Evolutionary conservation across 2,113 vertebrate species (phyloP), one percentile per base, ranked within the genome.

Genomic region (Eudyptes chrysolophus): DNA sequence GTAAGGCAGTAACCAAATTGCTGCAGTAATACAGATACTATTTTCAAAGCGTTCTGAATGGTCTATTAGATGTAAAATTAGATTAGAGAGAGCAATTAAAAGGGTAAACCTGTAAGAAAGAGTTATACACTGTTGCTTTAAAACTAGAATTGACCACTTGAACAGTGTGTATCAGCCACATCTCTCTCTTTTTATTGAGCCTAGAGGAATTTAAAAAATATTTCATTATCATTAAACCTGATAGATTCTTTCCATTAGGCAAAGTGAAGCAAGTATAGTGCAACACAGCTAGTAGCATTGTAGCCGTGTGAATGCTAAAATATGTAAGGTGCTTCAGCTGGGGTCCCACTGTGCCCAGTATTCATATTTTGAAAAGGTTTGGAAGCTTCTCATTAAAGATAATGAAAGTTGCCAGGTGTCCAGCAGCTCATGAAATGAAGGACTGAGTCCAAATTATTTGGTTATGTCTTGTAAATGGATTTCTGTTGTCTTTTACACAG

Each of bases 361-460:
- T 52, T 92, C 70, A 54, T 93, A 90, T 83, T 93, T 77, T 84
- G 52, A 80, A 88, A 95, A 92, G 60, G n/a, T 77, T 88, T 69
- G 76, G 75, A 92, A 95, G 62, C 66, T 95, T 90, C 94, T 96
- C 89, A 83, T 96, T 94, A 95, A 96, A 80, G 87, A 71, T 94
- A 94, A 96, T 88, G 84, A 91, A 70, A 64, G 29, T 80, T 94
- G 32, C 79, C 89, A 96, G 90, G 92, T 94, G 93, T 92, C 94
- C 89, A 93, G 84, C 49, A 93, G 82, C 82, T 93, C 62, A 80
- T 66, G 58, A 96, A 94, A 97, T 71, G 48, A 89, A 77, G 71
- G 70, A 92, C 42, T 6, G 44, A 80, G 64, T 94, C 87, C 92
- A 94, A 77, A 88, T 80, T 83, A 88, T 92, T 94, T 2, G 1